Conservation (phyloP, 2,888 invertebrate genomes). For the Linnaemya vulpina region DNA sequence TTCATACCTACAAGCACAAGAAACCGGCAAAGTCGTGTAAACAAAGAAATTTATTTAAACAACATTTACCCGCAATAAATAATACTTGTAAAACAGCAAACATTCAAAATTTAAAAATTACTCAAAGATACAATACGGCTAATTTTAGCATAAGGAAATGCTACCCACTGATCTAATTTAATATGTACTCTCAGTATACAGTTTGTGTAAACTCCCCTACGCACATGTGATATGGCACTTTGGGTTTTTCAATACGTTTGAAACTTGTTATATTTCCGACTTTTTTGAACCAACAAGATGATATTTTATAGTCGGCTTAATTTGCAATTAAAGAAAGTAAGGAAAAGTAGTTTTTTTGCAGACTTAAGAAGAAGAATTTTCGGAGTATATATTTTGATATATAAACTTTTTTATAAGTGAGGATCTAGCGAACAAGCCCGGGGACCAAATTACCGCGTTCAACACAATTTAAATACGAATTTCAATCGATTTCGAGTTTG, state of each 20-base stretch:
- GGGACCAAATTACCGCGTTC: too few species aligned
- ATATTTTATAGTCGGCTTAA: too few species aligned
- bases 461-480: too few species aligned
- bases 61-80: constrained; percentile 25
- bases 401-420: too few species aligned
- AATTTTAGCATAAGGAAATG: constrained; percentile 5
- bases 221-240: too few species aligned
- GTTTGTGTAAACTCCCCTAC: not conserved
- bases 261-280: not conserved
- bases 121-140: constrained; percentile 8
- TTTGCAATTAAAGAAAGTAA: too few species aligned
- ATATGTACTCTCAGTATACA: not conserved
- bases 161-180: constrained; percentile 41
- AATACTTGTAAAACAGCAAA: not conserved
- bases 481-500: too few species aligned
- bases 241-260: not conserved
- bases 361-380: too few species aligned
- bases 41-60: constrained; percentile 24
- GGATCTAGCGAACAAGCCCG: too few species aligned
- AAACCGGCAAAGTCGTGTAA: constrained; percentile 42
- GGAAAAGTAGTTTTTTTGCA: too few species aligned
- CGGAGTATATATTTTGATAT: too few species aligned
- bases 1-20: not conserved
- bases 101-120: constrained; percentile 9
- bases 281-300: too few species aligned